Base-by-base conservation (phyloP, 2,888 invertebrate species). In the Ochropleura leucogaster region DNA sequence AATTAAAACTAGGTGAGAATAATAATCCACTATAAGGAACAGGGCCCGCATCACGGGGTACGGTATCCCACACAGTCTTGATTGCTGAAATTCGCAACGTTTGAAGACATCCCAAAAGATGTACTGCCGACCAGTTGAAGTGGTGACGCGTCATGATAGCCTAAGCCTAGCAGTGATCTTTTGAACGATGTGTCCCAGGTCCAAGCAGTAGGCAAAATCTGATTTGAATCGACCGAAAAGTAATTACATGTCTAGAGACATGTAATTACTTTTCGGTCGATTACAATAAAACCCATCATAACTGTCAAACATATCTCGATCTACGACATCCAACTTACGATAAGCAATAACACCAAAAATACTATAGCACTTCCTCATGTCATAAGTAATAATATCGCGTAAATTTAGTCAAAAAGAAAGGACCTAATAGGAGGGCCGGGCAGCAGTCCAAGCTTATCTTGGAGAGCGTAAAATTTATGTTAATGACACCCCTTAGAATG, bases 401-500 rank as follows among this genome's bases (percentile, higher is more conserved):
- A 92, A 94, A 93, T 93, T 92, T 81, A 79, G 88, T 76, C 80
- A 83, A 88, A 88, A 88, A 91, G 87, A 90, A 89, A 92, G 90
- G 89, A 90, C 89, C 91, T 93, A 93, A 93, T 92, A 91, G 89
- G 78, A 91, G 91, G 92, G 91, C 90, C 88, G 93, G 92, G 93
- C 93, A 92, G 85, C 86, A 89, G 91, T 93, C 93, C 93, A 92
- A 92, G 92, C 92, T 94, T 94, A 94, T 94, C 92, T 93, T 88
- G 89, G 90, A 90, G 92, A 87, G 91, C 94, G 94, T 94, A 93
- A 94, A 94, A 94, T 95, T 94, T 94, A 95, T 95, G 94, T 95
- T 95, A 95, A 95, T 95, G 94, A 94, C 90, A 85, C 90, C 77
- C 89, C 89, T 89, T 88, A 88, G 86, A 89, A 90, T 89, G 91